These are phyloP conservation scores for Oryzaephilus surinamensis DNA, from an alignment of 1,140 invertebrate species.

Conservation along the genomic window DNA sequence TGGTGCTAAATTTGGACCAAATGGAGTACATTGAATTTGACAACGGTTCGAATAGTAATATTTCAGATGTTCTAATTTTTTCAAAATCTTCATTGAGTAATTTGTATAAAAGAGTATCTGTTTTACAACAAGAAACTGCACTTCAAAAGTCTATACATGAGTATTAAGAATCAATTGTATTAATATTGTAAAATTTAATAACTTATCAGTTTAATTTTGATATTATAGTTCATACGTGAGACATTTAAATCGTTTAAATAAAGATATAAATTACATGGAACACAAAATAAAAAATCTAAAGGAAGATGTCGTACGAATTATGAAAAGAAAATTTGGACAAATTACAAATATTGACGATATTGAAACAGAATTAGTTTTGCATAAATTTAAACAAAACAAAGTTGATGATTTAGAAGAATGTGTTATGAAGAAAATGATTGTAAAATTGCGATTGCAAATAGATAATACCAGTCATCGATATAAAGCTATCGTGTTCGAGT, in stretches of 20 bases:
- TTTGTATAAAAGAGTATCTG: slow-evolving; percentile 50
- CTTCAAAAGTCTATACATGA: no score
- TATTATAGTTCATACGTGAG: no score
- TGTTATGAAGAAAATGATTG: slow-evolving; percentile 42
- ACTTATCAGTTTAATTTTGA: no score
- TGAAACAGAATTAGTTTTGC: slow-evolving; percentile 43
- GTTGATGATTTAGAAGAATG: slow-evolving; percentile 43
- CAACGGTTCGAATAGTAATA: slow-evolving; percentile 38
- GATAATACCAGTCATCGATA: no score
- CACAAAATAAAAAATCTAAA: slow-evolving; percentile 40
- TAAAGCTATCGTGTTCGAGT: no score
- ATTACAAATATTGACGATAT: slow-evolving; percentile 43
- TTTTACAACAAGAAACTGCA: slow-evolving; percentile 51
- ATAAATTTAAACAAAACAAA: slow-evolving; percentile 33
- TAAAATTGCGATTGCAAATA: slow-evolving; percentile 41
- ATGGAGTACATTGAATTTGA: slow-evolving; percentile 47
- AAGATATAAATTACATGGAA: no score
- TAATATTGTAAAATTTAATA: no score
- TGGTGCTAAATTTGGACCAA: slow-evolving; percentile 54
- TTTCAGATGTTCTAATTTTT: slow-evolving; percentile 53
- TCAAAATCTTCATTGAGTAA: slow-evolving; percentile 43
- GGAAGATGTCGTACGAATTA: slow-evolving; percentile 39
- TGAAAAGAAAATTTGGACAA: slow-evolving; percentile 47
- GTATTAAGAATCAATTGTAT: no score
- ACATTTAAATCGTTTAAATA: no score